Conservation (phyloP, 2,797 vertebrate genomes). For the Arvicola amphibius region DNA sequence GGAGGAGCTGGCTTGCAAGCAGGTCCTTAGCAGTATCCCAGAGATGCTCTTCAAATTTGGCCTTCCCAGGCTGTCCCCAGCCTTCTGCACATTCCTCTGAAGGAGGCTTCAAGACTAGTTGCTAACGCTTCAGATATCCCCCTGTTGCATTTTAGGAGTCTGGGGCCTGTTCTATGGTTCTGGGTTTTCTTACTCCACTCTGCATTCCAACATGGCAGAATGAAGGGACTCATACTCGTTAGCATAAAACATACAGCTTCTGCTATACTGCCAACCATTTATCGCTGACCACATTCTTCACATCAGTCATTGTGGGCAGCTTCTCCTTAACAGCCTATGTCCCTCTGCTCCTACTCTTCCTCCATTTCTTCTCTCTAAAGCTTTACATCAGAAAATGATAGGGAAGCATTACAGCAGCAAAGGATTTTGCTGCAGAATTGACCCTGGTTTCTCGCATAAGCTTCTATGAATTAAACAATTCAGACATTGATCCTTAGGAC, state of each 20-base stretch:
- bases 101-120: not conserved
- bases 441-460: not conserved
- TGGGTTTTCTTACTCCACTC: not conserved
- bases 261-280: not conserved
- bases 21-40: not conserved
- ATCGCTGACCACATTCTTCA: not conserved
- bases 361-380: not conserved
- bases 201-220: not conserved
- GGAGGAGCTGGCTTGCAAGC: not conserved
- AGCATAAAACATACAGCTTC: not conserved
- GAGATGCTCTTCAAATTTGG: not conserved
- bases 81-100: not conserved
- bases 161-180: no score
- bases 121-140: accelerated
- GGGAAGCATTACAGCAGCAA: not conserved
- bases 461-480: not conserved
- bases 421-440: not conserved
- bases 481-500: not conserved
- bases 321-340: not conserved
- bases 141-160: not conserved
- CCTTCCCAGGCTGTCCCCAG: not conserved
- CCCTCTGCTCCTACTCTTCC: not conserved
- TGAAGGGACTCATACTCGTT: not conserved
- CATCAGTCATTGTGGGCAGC: not conserved
- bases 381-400: not conserved